Evolutionary conservation across 2,797 vertebrate genomes (phyloP), one percentile per base, ranked within the genome.

Genomic region (Lacerta viridis): DNA sequence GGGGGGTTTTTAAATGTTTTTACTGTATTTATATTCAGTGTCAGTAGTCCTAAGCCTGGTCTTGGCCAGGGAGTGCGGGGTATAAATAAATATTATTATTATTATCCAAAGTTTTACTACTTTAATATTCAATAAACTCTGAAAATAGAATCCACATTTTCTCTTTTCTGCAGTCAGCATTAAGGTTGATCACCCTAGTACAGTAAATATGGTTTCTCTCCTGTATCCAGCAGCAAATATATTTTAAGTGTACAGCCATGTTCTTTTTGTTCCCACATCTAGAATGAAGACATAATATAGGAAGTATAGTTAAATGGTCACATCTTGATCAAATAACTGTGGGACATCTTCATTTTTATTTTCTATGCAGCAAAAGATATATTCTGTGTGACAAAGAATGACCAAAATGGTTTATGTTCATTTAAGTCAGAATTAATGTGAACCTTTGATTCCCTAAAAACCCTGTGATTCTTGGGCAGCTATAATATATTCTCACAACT

Each of bases 81-180:
- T 39, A 39, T 39, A 39, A 39, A 39, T 39, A 39, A 39, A 39
- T 39, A 39, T 39, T 39, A 39, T 39, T 39, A 39, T 39, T 41
- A 41, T 41, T 43, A 43, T 43, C 41, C 41, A 82, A 39, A 89
- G 88, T 87, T 87, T 83, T 74, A 81, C 27, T 50, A 9, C 29
- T 71, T 82, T 15, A n/a, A 39, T 72, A 27, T 83, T 88, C 72
- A 43, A 43, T 59, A 74, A 79, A 79, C 4, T 1, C 81, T 84
- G 59, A 64, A 64, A 84, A 66, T 7, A 29, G 79, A 66, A 39
- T 85, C 59, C 29, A 78, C 23, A 69, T 71, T 81, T 87, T 64
- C 25, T 80, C 13, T 81, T 43, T 55, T 61, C 6, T 69, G 27
- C 39, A 33, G 39, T 46, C 39, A 46, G 18, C 29, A 64, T 77